Evolutionary conservation across 2,888 invertebrate genomes (phyloP).

Genomic region (Tanypteryx hageni): DNA sequence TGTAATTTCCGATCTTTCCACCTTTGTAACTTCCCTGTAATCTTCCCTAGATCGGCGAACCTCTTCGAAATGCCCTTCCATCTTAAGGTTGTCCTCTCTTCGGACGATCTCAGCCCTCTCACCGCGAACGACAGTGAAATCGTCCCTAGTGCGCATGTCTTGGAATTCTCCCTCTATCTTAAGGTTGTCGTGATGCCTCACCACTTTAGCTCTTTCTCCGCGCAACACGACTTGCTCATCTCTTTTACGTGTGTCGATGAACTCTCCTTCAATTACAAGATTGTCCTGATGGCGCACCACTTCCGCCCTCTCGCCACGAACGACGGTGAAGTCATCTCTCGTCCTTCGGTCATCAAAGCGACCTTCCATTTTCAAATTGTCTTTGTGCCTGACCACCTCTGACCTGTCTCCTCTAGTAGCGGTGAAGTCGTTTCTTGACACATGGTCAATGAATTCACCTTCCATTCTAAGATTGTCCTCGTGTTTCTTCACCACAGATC

Average conservation of each 20-base stretch:
- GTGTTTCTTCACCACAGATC: slow-evolving; percentile 72
- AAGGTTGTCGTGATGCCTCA: slow-evolving; percentile 81
- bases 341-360: slow-evolving; percentile 72
- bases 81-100: slow-evolving; percentile 81
- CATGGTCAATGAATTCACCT: slow-evolving; percentile 75
- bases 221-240: slow-evolving; percentile 73
- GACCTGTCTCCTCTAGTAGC: slow-evolving; percentile 69
- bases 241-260: slow-evolving; percentile 71
- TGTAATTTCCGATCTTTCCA: slow-evolving; percentile 77
- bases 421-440: slow-evolving; percentile 67
- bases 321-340: slow-evolving; percentile 78
- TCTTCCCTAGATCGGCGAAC: slow-evolving; percentile 51
- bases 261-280: slow-evolving; percentile 78
- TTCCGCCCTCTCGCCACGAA: slow-evolving; percentile 77
- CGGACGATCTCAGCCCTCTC: slow-evolving; percentile 75
- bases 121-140: slow-evolving; percentile 74
- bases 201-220: slow-evolving; percentile 80
- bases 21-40: slow-evolving; percentile 77
- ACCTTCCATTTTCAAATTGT: slow-evolving; percentile 73
- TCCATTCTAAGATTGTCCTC: slow-evolving; percentile 74
- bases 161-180: slow-evolving; percentile 75
- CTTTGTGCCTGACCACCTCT: slow-evolving; percentile 72
- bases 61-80: slow-evolving; percentile 80
- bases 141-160: slow-evolving; percentile 67
- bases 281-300: slow-evolving; percentile 81